Evolutionary conservation across 2,888 invertebrate genomes (phyloP), one percentile per base, ranked within the genome.

Genomic region (Mantis religiosa): DNA sequence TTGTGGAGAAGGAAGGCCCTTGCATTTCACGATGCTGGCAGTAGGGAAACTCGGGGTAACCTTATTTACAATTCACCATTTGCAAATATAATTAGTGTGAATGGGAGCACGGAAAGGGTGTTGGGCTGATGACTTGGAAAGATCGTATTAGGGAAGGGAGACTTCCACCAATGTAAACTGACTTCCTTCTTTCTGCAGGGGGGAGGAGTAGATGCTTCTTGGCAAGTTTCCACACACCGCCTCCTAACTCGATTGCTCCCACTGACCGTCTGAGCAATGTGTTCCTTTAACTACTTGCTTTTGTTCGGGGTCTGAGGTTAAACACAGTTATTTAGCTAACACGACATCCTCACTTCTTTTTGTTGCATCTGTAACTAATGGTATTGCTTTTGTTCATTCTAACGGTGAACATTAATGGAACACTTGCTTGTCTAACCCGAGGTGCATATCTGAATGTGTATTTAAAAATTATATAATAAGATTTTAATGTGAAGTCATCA

Each of bases 11-110:
- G 25, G 54, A 20, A 25, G 54, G 20, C 54, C 54, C 4, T 15
- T 71, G 54, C 54, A 71, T 15, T 71, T 71, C 25, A 25, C 54
- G 54, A 71, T 71, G 54, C 54, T 71, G 54, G 54, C 20, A 28
- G 83, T 6, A 83, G 83, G n/a, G n/a, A 28, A 28, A n/a, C 83
- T 83, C 83, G 9, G 9, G 85, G 27, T 27, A 85, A 20, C 20
- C 27, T 87, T 89, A 89, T 87, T 89, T 87, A 89, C 89, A 87
- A 87, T 87, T 87, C 87, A 81, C 84, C 89, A 89, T 89, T 89
- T 89, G 89, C 89, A 89, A 89, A 87, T 89, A 87, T 89, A 87
- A 89, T 89, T 89, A 89, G 89, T 87, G 89, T 89, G 87, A 83
- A 89, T 89, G 89, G 81, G 81, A 84, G 41, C 14, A 28, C 85